phyloP scores from a whole-genome alignment of 1,140 invertebrate genomes.

The Magallana gigas region DNA sequence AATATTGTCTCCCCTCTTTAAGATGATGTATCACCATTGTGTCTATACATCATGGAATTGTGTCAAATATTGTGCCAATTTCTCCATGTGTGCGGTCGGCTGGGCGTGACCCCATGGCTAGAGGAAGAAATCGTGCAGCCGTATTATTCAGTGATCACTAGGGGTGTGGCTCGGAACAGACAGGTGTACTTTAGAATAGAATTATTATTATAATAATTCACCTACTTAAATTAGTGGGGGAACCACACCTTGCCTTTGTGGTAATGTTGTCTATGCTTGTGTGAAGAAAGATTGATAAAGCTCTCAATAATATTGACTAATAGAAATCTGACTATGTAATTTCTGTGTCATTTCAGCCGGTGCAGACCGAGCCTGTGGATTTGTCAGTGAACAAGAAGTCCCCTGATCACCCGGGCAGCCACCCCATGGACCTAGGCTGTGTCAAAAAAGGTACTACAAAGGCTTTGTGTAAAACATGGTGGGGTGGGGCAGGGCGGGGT shows the following conservation, averaged over 20 bases:
- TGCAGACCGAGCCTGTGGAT: slow-evolving; percentile 70
- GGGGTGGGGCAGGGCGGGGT: not conserved
- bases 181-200: not conserved
- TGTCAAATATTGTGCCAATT: not conserved
- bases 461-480: not conserved
- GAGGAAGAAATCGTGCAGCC: slow-evolving; percentile 1
- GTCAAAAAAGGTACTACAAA: slow-evolving; percentile 14
- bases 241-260: slow-evolving; percentile 30
- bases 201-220: not conserved
- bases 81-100: not conserved
- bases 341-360: slow-evolving; percentile 60
- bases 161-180: not conserved
- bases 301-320: not conserved
- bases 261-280: slow-evolving; percentile 6
- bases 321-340: not conserved
- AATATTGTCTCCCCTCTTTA: not conserved
- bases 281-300: not conserved
- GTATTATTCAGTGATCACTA: not conserved
- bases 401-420: slow-evolving; percentile 11
- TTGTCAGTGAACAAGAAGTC: slow-evolving; percentile 65
- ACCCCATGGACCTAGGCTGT: not conserved
- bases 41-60: not conserved
- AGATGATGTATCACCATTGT: not conserved
- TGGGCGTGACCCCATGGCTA: not conserved
- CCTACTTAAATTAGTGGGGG: not conserved